Conservation (phyloP, 2,888 invertebrate species). For the Hylaea fasciaria region DNA sequence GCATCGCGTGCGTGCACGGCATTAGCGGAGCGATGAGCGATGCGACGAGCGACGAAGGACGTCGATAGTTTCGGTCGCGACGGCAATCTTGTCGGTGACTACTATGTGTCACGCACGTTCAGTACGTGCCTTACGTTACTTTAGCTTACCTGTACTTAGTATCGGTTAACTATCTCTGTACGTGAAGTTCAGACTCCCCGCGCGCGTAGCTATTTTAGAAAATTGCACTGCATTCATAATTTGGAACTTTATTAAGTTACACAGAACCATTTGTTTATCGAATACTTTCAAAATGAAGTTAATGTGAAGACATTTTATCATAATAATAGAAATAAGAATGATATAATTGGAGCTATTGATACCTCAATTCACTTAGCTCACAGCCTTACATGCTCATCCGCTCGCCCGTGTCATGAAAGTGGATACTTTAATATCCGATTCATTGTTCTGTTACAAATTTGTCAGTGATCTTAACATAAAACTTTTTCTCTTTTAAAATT, state of each 20-base stretch:
- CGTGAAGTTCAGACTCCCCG: background rate
- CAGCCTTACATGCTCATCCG: conserved; percentile 70
- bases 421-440: conserved; percentile 84
- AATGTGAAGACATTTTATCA: no score
- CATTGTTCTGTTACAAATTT: conserved; percentile 85
- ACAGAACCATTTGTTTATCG: no score
- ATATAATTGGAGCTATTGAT: conserved; percentile 28
- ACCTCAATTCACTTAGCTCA: conserved; percentile 52
- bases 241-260: no score
- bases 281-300: no score
- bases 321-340: background rate
- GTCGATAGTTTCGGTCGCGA: conserved; percentile 58
- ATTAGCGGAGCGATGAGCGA: conserved; percentile 66
- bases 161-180: background rate
- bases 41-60: conserved; percentile 55
- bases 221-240: no score
- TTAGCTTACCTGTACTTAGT: conserved; percentile 17
- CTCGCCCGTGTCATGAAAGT: conserved; percentile 81
- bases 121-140: conserved; percentile 53
- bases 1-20: conserved; percentile 57
- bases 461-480: conserved; percentile 84
- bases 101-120: conserved; percentile 72
- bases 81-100: conserved; percentile 64
- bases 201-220: background rate
- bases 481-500: conserved; percentile 80